These are phyloP conservation scores for Uloborus diversus DNA, from an alignment of 1,140 invertebrate genomes.

Conservation along the genomic window DNA sequence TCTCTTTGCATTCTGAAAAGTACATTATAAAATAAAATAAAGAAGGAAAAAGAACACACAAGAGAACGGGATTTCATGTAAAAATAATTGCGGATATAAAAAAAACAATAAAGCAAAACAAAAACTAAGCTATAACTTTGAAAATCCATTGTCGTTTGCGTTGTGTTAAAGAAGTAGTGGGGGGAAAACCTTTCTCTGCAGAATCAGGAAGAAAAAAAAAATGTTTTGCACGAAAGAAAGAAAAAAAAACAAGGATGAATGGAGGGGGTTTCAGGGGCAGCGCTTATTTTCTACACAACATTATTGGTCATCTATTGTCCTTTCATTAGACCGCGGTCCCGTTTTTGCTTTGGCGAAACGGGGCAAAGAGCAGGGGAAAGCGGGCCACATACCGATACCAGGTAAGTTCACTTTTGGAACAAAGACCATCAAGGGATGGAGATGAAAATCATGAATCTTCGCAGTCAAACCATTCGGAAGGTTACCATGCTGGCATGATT, in stretches of 20 bases:
- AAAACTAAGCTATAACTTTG: no score
- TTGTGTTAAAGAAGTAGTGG: no score
- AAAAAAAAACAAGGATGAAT: background rate
- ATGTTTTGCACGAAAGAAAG: background rate
- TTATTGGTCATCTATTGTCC: constrained; percentile 45
- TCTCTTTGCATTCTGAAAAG: no score
- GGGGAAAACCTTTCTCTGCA: background rate
- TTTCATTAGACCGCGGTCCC: constrained; percentile 19
- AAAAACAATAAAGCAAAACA: no score
- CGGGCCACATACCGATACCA: constrained; percentile 1
- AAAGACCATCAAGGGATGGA: background rate
- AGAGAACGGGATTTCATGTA: no score
- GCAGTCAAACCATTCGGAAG: no score
- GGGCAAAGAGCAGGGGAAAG: constrained; percentile 7
- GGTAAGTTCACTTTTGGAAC: constrained; percentile 30
- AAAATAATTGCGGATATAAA: no score
- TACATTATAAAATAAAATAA: no score
- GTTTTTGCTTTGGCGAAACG: background rate
- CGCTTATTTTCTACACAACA: background rate
- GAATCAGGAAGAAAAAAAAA: background rate
- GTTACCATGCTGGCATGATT: no score
- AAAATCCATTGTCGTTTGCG: no score
- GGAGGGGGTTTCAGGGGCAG: no score
- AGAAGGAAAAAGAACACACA: no score
- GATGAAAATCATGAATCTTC: background rate